Evolutionary conservation across 1,140 invertebrate genomes (phyloP).

Genomic region (Magallana ariakensis): DNA sequence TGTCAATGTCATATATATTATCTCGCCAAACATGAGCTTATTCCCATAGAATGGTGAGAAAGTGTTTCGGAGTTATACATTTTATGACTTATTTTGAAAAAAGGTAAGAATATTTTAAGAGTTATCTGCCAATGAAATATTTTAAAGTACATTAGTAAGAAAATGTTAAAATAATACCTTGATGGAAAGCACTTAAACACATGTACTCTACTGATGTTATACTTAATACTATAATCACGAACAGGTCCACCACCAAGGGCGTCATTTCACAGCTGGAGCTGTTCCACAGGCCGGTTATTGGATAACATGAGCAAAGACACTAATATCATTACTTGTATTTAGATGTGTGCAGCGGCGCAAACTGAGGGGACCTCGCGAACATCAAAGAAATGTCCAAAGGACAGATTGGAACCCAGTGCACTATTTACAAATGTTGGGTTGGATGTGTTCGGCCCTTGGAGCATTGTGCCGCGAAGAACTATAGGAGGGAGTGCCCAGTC

Average conservation of each 20-base stretch:
- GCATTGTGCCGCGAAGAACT: conserved; percentile 40
- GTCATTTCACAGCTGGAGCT: conserved; percentile 39
- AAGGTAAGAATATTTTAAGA: too few relatives aligned
- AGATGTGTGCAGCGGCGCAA: conserved; percentile 40
- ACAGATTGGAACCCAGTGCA: conserved; percentile 45
- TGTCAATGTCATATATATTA: too few relatives aligned
- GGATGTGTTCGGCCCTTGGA: conserved; percentile 57
- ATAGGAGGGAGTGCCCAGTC: conserved; percentile 48
- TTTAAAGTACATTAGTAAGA: too few relatives aligned
- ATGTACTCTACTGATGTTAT: too few relatives aligned
- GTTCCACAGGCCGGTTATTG: conserved; percentile 60
- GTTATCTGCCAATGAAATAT: too few relatives aligned
- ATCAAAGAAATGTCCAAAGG: conserved; percentile 51
- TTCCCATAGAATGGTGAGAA: too few relatives aligned
- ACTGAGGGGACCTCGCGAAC: not conserved
- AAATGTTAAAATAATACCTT: too few relatives aligned
- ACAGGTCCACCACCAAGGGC: conserved; percentile 57
- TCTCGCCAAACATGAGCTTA: too few relatives aligned
- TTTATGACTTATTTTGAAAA: too few relatives aligned
- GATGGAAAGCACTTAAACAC: too few relatives aligned
- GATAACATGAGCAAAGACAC: conserved; percentile 50
- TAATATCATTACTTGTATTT: conserved; percentile 48
- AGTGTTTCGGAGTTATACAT: too few relatives aligned
- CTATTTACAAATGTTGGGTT: conserved; percentile 59
- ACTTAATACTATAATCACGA: conserved; percentile 40